These are phyloP conservation scores for Troides aeacus DNA, from an alignment of 2,888 invertebrate genomes.

Conservation along the genomic window DNA sequence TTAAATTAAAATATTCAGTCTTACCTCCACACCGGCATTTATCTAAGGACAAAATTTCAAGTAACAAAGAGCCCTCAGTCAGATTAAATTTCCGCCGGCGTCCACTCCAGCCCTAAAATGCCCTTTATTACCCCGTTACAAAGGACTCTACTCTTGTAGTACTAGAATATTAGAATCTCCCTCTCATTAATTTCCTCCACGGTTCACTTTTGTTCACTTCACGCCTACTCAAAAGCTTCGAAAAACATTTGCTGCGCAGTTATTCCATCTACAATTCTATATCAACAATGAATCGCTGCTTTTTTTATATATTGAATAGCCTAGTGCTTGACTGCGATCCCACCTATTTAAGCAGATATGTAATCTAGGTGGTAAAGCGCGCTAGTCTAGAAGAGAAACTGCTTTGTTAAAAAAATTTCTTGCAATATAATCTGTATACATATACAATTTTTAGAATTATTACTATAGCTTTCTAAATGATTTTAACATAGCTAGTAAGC, in stretches of 20 bases:
- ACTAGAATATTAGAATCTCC: conserved; percentile 68
- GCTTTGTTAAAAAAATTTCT: too few species aligned
- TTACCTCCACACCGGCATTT: conserved; percentile 60
- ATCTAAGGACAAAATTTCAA: conserved; percentile 68
- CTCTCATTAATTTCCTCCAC: conserved; percentile 57
- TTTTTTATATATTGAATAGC: not conserved
- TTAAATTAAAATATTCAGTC: conserved; percentile 73
- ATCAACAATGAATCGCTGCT: conserved; percentile 1
- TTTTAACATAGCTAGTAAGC: too few species aligned
- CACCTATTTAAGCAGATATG: too few species aligned
- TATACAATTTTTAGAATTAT: too few species aligned
- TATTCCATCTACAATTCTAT: conserved; percentile 19
- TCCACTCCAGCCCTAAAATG: conserved; percentile 72
- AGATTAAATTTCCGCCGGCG: conserved; percentile 77
- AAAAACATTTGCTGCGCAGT: conserved; percentile 33
- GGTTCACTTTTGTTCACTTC: conserved; percentile 51
- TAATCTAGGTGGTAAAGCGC: too few species aligned
- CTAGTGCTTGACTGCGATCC: too few species aligned
- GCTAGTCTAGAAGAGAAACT: too few species aligned
- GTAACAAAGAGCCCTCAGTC: conserved; percentile 67
- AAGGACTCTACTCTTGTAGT: conserved; percentile 57
- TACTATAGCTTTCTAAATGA: too few species aligned
- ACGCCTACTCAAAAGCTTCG: conserved; percentile 38
- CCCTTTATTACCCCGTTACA: conserved; percentile 74
- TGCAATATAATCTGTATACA: too few species aligned